Percentiles rank a stretch among this genome's conserved stretches.
phyloP scores from a whole-genome alignment of 2,888 invertebrate genomes.

The Strigamia maritima region DNA sequence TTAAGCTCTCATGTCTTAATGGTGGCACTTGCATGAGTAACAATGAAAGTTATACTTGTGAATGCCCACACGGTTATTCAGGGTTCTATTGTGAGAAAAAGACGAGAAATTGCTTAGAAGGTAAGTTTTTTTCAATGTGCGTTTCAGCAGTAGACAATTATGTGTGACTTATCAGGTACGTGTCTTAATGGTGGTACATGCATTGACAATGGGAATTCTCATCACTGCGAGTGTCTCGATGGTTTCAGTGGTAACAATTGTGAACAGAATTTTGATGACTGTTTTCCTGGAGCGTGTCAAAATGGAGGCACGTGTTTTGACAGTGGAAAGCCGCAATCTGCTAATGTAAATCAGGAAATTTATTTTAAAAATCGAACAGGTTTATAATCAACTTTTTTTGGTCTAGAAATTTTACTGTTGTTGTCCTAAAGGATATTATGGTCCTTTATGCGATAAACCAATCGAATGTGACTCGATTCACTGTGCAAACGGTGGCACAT shows the following conservation, averaged over 20 bases:
- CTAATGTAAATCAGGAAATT: neutral
- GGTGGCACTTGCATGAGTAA: conserved; percentile 22
- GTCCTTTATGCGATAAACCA: neutral
- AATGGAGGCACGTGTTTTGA: conserved; percentile 46
- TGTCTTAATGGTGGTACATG: conserved; percentile 52
- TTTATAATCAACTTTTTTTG: neutral
- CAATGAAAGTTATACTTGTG: conserved; percentile 43
- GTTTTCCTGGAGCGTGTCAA: conserved; percentile 51
- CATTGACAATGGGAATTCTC: conserved; percentile 46
- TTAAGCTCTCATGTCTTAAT: neutral
- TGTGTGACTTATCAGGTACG: conserved; percentile 40
- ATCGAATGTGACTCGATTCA: conserved; percentile 46
- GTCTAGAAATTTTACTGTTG: conserved; percentile 22
- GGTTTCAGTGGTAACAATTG: conserved; percentile 61
- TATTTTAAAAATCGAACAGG: neutral
- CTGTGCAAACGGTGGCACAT: conserved; percentile 50
- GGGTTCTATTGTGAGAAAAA: conserved; percentile 23
- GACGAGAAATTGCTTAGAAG: neutral
- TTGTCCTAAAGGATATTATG: neutral
- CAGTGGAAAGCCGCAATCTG: neutral
- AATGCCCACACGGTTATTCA: conserved; percentile 47
- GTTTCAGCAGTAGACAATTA: neutral
- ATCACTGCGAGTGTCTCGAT: conserved; percentile 59
- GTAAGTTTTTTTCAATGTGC: neutral
- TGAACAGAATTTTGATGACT: conserved; percentile 54